Base-by-base conservation (phyloP, 2,888 invertebrate genomes). In the Limnephilus marmoratus region DNA sequence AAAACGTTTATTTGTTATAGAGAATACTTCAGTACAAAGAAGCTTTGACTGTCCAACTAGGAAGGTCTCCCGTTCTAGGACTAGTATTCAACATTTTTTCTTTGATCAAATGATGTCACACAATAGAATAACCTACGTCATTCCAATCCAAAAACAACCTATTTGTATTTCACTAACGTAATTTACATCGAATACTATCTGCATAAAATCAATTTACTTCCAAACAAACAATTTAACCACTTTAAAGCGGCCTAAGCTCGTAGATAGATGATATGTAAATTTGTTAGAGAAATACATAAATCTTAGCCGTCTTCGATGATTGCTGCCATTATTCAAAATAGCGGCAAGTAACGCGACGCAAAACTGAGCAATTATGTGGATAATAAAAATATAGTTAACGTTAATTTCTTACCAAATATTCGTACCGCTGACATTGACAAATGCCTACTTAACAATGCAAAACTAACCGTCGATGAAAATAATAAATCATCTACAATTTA, bases 181-280 rank as follows among this genome's bases (percentile, higher is more conserved):
- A 68, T n/a, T n/a, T 24, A 68, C 68, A 24, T 68, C 53, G 68
- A 68, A 24, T 24, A n/a, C 68, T 68, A 68, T n/a, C 68, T 2
- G 2, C 68, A 68, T n/a, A 24, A 68, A 68, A 68, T 68, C 24
- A 68, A 68, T 68, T 68, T 68, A 24, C 68, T 68, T 68, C 68
- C 24, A 68, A 68, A 68, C 68, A 68, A 68, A 68, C 68, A 68
- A 68, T 68, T 68, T 68, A 68, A 68, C 24, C 68, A 68, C 24
- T n/a, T 68, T 68, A 68, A 24, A 68, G 24, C 68, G 24, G 68
- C n/a, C 68, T 68, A 24, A n/a, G 24, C 68, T 68, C 68, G 68
- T 68, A 68, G 68, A 68, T 68, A 68, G n/a, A 68, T 68, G 68
- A 68, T 68, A 68, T 68, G 68, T 68, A 68, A 68, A 68, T 68